These are phyloP conservation scores for Pelobates cultripes DNA, from an alignment of 2,797 vertebrate species.

Conservation along the genomic window DNA sequence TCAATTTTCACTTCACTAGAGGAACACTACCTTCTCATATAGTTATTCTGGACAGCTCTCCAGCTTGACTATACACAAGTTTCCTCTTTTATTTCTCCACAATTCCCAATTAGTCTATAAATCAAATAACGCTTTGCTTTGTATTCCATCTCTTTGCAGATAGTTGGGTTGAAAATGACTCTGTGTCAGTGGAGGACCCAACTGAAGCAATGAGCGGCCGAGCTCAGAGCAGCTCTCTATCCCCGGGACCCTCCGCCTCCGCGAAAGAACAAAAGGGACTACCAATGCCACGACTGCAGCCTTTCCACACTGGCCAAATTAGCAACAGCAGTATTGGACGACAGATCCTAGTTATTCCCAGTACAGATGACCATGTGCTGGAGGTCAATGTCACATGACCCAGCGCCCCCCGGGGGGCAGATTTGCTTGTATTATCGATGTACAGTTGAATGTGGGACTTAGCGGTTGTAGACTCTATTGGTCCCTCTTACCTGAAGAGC, in stretches of 20 bases:
- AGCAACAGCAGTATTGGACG: conserved; percentile 84
- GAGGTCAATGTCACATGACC: conserved; percentile 95
- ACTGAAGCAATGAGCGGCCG: conserved; percentile 83
- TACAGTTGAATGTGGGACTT: conserved; percentile 58
- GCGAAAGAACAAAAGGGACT: conserved; percentile 78
- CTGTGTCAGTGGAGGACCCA: conserved; percentile 82
- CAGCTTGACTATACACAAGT: too few relatives aligned
- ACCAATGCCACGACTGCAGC: conserved; percentile 90
- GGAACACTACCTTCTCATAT: too few relatives aligned
- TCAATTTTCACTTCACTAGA: too few relatives aligned
- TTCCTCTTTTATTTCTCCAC: too few relatives aligned
- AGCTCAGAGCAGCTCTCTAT: conserved; percentile 86
- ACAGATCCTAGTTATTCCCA: conserved; percentile 91
- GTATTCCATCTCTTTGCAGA: conserved; percentile 69
- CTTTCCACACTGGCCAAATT: conserved; percentile 88
- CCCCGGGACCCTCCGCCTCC: conserved; percentile 83
- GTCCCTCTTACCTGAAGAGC: background rate
- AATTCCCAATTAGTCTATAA: too few relatives aligned
- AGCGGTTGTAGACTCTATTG: conserved; percentile 35
- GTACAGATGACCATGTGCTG: conserved; percentile 90
- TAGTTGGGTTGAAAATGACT: conserved; percentile 94
- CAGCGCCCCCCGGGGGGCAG: conserved; percentile 52
- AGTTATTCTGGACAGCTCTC: too few relatives aligned
- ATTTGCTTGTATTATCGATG: conserved; percentile 63
- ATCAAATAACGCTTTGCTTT: background rate